Evolutionary conservation across 2,113 vertebrate genomes (phyloP).

Genomic region (Salvelinus sp.): DNA sequence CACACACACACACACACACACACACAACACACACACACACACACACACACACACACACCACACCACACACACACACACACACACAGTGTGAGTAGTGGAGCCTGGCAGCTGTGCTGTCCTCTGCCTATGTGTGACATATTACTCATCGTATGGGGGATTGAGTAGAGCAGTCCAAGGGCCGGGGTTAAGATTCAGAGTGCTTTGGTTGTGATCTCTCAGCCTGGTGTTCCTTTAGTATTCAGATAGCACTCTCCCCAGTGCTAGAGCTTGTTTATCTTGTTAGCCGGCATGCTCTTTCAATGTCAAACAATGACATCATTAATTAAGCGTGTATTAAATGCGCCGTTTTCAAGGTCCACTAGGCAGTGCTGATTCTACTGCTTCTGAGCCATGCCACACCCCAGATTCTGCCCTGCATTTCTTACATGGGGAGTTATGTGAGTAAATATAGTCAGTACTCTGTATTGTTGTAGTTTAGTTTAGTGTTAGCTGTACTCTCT

Average conservation of each 20-base stretch:
- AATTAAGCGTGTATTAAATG: slow-evolving; percentile 59
- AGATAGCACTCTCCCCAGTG: slow-evolving; percentile 36
- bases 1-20: slow-evolving; percentile 1
- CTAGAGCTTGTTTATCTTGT: slow-evolving; percentile 58
- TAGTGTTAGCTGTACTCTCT: background rate
- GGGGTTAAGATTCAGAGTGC: slow-evolving; percentile 53
- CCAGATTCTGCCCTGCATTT: background rate
- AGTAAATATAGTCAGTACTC: too few relatives aligned
- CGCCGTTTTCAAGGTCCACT: slow-evolving; percentile 33
- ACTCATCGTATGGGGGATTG: slow-evolving; percentile 33
- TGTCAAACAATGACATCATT: slow-evolving; percentile 72
- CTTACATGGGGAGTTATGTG: too few relatives aligned
- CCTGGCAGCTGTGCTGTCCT: background rate
- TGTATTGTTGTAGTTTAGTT: background rate
- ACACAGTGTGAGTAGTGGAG: background rate
- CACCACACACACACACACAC: slow-evolving; percentile 14
- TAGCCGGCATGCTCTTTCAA: slow-evolving; percentile 53
- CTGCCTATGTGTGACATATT: slow-evolving; percentile 11
- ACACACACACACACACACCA: slow-evolving; percentile 19
- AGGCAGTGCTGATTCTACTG: slow-evolving; percentile 25
- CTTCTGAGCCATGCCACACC: slow-evolving; percentile 18
- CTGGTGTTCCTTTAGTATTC: slow-evolving; percentile 51
- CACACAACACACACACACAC: slow-evolving; percentile 23
- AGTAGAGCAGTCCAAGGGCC: slow-evolving; percentile 21
- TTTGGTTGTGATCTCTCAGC: slow-evolving; percentile 43